These are phyloP conservation scores for Luperina testacea DNA, from an alignment of 2,888 invertebrate species.

Conservation along the genomic window DNA sequence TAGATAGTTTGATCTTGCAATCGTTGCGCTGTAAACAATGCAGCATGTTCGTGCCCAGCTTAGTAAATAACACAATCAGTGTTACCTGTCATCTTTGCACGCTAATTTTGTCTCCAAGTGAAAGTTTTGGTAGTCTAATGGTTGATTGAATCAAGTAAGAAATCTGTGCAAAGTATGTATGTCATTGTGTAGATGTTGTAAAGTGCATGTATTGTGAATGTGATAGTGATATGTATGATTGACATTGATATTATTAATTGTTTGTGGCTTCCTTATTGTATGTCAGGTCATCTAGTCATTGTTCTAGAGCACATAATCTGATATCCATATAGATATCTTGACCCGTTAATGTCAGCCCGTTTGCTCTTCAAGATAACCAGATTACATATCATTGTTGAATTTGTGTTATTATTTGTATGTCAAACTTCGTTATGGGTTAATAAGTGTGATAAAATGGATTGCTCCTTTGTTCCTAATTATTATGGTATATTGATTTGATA, in stretches of 20 bases:
- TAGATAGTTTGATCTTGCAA: slow-evolving; percentile 65
- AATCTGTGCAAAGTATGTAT: slow-evolving; percentile 20
- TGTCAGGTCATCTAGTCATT: slow-evolving; percentile 46
- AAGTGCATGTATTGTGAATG: slow-evolving; percentile 14
- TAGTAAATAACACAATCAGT: slow-evolving; percentile 75
- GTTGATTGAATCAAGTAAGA: slow-evolving; percentile 28
- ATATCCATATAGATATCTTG: slow-evolving; percentile 25
- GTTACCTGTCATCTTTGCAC: slow-evolving; percentile 49
- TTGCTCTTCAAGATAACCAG: slow-evolving; percentile 28
- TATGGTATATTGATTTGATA: not conserved
- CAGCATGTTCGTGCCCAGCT: slow-evolving; percentile 81
- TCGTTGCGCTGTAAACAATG: slow-evolving; percentile 78
- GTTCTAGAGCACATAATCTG: slow-evolving; percentile 27
- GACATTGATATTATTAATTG: slow-evolving; percentile 38
- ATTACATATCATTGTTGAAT: slow-evolving; percentile 45
- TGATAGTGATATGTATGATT: slow-evolving; percentile 40
- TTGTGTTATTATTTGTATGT: slow-evolving; percentile 42
- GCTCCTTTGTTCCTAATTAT: slow-evolving; percentile 18
- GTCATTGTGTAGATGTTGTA: slow-evolving; percentile 12
- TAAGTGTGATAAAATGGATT: slow-evolving; percentile 31
- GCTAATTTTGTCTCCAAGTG: slow-evolving; percentile 48
- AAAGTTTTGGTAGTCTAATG: slow-evolving; percentile 30
- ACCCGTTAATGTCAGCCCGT: slow-evolving; percentile 32
- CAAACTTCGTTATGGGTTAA: slow-evolving; percentile 46
- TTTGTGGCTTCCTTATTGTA: slow-evolving; percentile 54